Conservation (phyloP, 2,113 vertebrate species). For the Heloderma charlesbogerti region DNA sequence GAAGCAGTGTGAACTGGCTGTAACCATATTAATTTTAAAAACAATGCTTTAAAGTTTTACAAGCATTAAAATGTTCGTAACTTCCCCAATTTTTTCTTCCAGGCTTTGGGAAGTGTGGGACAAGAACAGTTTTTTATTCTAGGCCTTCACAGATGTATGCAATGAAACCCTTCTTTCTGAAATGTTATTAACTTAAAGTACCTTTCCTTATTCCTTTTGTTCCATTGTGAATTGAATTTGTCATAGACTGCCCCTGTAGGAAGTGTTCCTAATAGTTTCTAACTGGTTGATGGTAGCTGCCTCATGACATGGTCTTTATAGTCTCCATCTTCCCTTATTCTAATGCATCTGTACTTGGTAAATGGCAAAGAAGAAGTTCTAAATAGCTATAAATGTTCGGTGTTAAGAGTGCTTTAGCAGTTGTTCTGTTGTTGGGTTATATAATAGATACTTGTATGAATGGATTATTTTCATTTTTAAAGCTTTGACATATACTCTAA, state of each 20-base stretch:
- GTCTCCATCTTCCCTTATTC: not conserved
- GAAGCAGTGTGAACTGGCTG: not conserved
- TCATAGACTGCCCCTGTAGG: not conserved
- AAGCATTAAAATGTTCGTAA: no score
- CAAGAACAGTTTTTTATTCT: no score
- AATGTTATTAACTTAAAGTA: no score
- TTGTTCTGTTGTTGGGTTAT: not conserved
- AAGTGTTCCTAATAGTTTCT: not conserved
- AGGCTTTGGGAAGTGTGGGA: no score
- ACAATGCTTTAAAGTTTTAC: not conserved
- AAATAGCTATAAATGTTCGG: not conserved
- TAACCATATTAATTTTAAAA: not conserved
- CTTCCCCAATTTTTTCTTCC: no score
- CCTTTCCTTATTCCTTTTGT: not conserved
- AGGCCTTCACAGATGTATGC: no score
- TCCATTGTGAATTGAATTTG: not conserved
- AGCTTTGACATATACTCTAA: not conserved
- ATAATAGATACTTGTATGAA: not conserved
- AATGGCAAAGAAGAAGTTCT: not conserved
- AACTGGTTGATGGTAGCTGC: not conserved
- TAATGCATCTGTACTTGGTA: not conserved
- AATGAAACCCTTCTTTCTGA: no score
- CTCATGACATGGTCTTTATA: not conserved
- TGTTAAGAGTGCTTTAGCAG: not conserved
- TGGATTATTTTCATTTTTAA: not conserved